Evolutionary conservation across 64 coral and sea anemone genomes (phyloP).

Genomic region (Montipora efflorescens): DNA sequence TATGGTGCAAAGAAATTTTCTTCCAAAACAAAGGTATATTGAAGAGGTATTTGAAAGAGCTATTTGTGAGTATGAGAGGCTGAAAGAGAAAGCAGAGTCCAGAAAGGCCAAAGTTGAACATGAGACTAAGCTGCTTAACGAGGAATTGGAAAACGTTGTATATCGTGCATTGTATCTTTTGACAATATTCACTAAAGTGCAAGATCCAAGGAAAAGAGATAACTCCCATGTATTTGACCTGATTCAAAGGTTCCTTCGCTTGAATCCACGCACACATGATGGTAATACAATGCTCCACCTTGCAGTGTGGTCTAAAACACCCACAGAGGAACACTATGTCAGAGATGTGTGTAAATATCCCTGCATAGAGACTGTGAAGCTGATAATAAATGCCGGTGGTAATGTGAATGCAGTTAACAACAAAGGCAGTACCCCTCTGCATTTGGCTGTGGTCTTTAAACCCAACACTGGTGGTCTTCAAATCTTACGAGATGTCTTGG

Average conservation of each 20-base stretch:
- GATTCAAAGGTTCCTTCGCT: constrained; percentile 62
- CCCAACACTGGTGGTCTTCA: constrained; percentile 50
- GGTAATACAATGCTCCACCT: constrained; percentile 76
- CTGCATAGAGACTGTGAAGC: constrained; percentile 41
- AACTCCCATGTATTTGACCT: constrained; percentile 45
- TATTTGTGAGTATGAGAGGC: constrained; percentile 64
- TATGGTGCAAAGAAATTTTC: constrained; percentile 79
- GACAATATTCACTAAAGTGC: constrained; percentile 72
- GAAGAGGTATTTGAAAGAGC: constrained; percentile 64
- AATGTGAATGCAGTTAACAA: constrained; percentile 63
- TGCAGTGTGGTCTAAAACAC: constrained; percentile 72
- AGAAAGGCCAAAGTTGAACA: constrained; percentile 28
- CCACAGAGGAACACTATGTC: constrained; percentile 86
- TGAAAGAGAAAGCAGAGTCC: constrained; percentile 68
- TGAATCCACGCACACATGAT: constrained; percentile 66
- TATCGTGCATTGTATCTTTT: constrained; percentile 79
- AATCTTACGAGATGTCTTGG: constrained; percentile 60
- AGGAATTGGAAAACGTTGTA: constrained; percentile 72
- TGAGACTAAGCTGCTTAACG: constrained; percentile 34
- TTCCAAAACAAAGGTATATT: constrained; percentile 60
- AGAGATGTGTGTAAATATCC: constrained; percentile 83
- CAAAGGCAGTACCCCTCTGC: constrained; percentile 78
- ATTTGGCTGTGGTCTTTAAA: constrained; percentile 64
- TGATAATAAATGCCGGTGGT: constrained; percentile 68
- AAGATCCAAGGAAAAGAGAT: constrained; percentile 59